Evolutionary conservation across 30 jellyfish, hydroid and myxozoan species (phyloP).

Genomic region (Hydra vulgaris): DNA sequence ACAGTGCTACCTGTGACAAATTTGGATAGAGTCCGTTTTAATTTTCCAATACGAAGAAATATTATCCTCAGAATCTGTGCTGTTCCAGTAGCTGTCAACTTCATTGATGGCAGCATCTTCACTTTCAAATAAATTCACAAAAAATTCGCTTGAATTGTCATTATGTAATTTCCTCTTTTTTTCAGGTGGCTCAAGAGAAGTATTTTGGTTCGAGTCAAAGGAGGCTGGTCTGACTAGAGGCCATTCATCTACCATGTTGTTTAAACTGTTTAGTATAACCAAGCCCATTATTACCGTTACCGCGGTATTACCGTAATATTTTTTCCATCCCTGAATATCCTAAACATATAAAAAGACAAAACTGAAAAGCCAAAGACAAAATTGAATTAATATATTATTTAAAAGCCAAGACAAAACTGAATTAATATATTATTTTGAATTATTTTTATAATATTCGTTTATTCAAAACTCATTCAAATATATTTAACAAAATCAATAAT

Average conservation of each 20-base stretch:
- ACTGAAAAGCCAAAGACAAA: no score
- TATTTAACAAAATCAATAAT: no score
- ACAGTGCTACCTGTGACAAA: not conserved
- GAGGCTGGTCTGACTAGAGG: not conserved
- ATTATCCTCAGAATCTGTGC: not conserved
- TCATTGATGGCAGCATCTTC: not conserved
- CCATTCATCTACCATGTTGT: not conserved
- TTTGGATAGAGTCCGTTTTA: not conserved
- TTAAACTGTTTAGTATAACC: not conserved
- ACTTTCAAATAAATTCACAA: not conserved
- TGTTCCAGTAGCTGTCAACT: not conserved
- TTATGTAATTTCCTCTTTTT: not conserved
- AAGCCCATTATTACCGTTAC: no score
- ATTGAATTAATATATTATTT: no score
- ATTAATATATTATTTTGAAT: no score
- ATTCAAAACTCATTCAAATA: no score
- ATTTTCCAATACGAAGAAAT: not conserved
- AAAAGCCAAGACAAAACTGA: no score
- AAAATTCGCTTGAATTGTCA: not conserved
- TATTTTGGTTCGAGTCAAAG: not conserved
- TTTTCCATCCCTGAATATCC: no score
- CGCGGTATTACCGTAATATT: no score
- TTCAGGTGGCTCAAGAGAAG: not conserved
- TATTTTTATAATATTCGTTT: no score
- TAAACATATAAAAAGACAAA: no score